Evolutionary conservation across 2,797 vertebrate species (phyloP), one percentile per base, ranked within the genome.

Genomic region (Argyrosomus regius): DNA sequence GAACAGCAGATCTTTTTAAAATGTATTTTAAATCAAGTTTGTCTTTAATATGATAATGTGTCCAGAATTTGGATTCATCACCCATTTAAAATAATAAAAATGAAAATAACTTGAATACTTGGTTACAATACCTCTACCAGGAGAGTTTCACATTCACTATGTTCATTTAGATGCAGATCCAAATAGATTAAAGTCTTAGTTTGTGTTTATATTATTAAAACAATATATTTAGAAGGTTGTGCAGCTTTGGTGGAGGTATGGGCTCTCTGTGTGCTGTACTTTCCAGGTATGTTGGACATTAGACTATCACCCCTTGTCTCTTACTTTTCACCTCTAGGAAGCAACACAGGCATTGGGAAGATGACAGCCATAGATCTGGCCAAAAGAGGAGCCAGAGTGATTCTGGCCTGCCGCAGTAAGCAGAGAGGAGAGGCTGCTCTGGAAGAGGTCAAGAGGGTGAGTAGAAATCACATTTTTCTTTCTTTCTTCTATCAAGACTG

Each of bases 301-400:
- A 5, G 28, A 31, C 28, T 31, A 31, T 31, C 28, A 31, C 28
- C 28, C 26, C 6, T 8, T 52, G 24, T 26, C 7, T 64, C 16
- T 59, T 0, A 14, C 5, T 18, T 49, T 52, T 13, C 1, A 11
- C 16, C 58, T 39, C 4, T 39, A 97, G 96, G 96, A 56, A 96
- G 93, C 76, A 97, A 96, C 92, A 91, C 92, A 0, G 96, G 96
- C 13, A 96, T 97, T 31, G 96, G 97, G 9, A 96, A 94, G 86
- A 92, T 88, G 63, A 93, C 95, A 0, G 97, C 96, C 0, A 90
- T 96, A 68, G 96, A 96, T 59, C 82, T 97, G 88, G 96, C 96
- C 8, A 95, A 85, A 7, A 83, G 96, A 46, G 96, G 97, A 24
- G 96, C 97, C 39, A 94, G 96, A 0, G 95, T 97, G 17, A 94